phyloP scores from a whole-genome alignment of 2,888 invertebrate genomes.

The Stegana nigrithorax region DNA sequence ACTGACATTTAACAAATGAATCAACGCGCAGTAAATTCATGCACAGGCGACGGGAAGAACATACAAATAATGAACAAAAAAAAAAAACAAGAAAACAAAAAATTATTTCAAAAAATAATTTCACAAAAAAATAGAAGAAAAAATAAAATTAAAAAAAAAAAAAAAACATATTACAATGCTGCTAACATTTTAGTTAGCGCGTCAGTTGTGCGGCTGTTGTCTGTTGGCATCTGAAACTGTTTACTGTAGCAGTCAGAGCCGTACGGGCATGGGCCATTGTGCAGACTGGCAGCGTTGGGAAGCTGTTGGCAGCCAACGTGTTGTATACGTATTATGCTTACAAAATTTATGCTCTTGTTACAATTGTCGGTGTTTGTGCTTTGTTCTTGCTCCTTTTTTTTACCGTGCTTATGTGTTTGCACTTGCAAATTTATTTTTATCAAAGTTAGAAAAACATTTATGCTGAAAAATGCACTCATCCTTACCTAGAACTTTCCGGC shows the following conservation, averaged over 20 bases:
- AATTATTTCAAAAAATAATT: too few species aligned
- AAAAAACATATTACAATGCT: too few species aligned
- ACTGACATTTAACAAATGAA: too few species aligned
- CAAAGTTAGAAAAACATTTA: slow-evolving; percentile 15
- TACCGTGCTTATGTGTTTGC: background rate
- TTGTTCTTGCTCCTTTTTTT: background rate
- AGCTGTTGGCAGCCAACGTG: background rate
- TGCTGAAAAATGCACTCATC: background rate
- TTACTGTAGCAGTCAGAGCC: background rate
- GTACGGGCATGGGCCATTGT: background rate
- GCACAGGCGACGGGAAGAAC: too few species aligned
- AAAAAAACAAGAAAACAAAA: too few species aligned
- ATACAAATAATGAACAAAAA: too few species aligned
- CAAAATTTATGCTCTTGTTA: slow-evolving; percentile 1
- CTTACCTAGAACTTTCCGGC: too few species aligned
- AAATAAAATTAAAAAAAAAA: too few species aligned
- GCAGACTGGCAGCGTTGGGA: background rate
- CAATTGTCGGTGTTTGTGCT: background rate
- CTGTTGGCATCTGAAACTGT: too few species aligned
- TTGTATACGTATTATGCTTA: slow-evolving; percentile 3
- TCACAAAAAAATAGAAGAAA: too few species aligned
- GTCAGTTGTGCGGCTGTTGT: too few species aligned
- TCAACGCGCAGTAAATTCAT: too few species aligned
- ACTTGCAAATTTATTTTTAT: slow-evolving; percentile 25
- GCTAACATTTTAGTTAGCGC: background rate